Evolutionary conservation across 2,113 vertebrate genomes (phyloP).

Genomic region (Lampris megalopsis): DNA sequence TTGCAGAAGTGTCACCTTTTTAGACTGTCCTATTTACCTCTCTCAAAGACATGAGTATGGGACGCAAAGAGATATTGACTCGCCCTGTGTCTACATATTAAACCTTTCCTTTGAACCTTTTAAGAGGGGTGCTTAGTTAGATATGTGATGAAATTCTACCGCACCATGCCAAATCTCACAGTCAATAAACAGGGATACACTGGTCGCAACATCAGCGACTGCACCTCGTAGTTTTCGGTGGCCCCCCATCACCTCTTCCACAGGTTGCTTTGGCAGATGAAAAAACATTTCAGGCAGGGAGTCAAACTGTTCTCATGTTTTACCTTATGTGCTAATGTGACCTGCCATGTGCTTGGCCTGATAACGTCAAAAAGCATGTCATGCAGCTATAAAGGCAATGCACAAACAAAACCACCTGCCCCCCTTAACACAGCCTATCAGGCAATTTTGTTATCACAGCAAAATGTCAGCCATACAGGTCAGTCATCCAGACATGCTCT

Average conservation of each 20-base stretch:
- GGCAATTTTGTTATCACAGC: constrained; percentile 9
- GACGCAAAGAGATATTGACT: constrained; percentile 1
- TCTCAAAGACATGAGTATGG: neutral
- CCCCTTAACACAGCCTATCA: constrained; percentile 13
- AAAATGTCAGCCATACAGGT: constrained; percentile 23
- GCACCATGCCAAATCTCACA: constrained; percentile 67
- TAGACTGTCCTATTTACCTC: constrained; percentile 10
- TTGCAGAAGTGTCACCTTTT: constrained; percentile 17
- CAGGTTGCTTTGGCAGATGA: constrained; percentile 31
- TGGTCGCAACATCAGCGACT: constrained; percentile 42
- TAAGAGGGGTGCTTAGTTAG: constrained; percentile 30
- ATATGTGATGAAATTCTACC: constrained; percentile 56
- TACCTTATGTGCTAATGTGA: neutral
- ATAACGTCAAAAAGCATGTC: constrained; percentile 15
- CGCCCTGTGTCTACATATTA: constrained; percentile 12
- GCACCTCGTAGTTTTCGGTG: constrained; percentile 39
- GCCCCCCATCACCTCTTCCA: constrained; percentile 3
- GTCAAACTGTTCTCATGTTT: constrained; percentile 35
- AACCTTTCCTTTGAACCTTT: constrained; percentile 38
- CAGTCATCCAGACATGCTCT: constrained; percentile 14
- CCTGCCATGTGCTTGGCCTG: neutral
- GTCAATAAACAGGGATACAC: constrained; percentile 59
- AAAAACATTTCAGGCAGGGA: constrained; percentile 15
- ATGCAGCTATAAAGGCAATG: constrained; percentile 7
- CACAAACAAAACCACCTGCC: constrained; percentile 40